Percentiles rank a stretch among this genome's conserved stretches.
These are phyloP conservation scores for Acronicta leporina DNA, from an alignment of 2,888 invertebrate genomes.

Conservation along the genomic window DNA sequence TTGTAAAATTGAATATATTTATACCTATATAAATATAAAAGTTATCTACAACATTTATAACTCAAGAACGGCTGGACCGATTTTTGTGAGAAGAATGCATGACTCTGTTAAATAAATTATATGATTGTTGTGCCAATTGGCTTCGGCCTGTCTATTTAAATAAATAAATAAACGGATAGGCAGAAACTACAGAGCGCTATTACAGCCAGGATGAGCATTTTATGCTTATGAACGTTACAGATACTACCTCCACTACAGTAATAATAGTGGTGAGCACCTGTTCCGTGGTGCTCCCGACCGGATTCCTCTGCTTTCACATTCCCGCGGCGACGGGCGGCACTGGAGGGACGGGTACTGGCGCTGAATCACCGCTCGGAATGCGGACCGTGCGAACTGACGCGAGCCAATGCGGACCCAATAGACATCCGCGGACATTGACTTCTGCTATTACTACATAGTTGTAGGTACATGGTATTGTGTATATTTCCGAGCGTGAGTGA, in stretches of 20 bases:
- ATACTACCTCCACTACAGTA: neutral
- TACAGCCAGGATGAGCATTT: neutral
- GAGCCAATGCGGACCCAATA: conserved; percentile 15
- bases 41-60: too few species aligned
- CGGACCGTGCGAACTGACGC: conserved; percentile 58
- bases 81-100: too few species aligned
- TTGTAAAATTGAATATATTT: too few species aligned
- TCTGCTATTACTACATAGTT: conserved; percentile 12
- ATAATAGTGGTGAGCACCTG: conserved; percentile 28
- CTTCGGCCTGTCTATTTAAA: too few species aligned
- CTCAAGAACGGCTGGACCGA: too few species aligned
- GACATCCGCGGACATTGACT: conserved; percentile 44
- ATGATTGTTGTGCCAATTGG: too few species aligned
- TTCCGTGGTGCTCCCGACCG: conserved; percentile 53
- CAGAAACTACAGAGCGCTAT: neutral
- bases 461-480: neutral
- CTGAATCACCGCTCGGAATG: conserved; percentile 71
- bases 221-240: too few species aligned
- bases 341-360: conserved; percentile 25
- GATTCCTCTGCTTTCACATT: conserved; percentile 73
- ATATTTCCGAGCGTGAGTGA: too few species aligned
- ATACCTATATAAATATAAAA: too few species aligned
- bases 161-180: too few species aligned
- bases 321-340: conserved; percentile 37
- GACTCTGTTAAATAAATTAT: too few species aligned